Conservation (phyloP, 1,140 invertebrate species). For the Zaprionus taronus region DNA sequence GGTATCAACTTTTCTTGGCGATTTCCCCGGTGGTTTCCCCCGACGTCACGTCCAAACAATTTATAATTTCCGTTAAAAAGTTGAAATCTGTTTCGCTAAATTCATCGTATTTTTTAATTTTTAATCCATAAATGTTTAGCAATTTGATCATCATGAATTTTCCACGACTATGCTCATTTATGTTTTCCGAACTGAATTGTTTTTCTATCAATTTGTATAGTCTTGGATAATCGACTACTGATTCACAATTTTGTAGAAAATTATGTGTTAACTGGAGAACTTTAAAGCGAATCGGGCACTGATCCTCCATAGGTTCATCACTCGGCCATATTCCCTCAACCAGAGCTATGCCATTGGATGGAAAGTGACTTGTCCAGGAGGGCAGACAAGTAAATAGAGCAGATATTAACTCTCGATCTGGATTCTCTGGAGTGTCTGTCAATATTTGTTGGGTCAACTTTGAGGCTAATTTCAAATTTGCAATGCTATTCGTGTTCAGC, state of each 20-base stretch:
- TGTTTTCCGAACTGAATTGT: too few species aligned
- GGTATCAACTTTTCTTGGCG: not conserved
- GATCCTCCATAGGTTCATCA: not conserved
- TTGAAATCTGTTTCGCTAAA: not conserved
- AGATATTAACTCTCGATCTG: not conserved
- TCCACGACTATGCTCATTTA: too few species aligned
- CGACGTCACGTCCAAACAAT: not conserved
- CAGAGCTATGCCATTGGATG: not conserved
- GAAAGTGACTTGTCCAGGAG: not conserved
- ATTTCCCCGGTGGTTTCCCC: not conserved
- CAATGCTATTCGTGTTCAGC: not conserved
- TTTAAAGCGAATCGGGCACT: not conserved
- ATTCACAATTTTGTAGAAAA: not conserved
- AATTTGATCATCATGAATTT: too few species aligned
- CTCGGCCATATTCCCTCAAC: not conserved
- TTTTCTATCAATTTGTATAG: not conserved
- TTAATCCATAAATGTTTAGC: not conserved
- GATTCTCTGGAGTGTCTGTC: not conserved
- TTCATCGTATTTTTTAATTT: not conserved
- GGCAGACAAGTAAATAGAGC: not conserved
- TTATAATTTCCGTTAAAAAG: not conserved
- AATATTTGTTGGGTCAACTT: not conserved
- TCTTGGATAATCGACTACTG: not conserved
- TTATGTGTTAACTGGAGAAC: not conserved
- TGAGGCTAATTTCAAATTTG: constrained; percentile 11